A percentile compares a stretch with the other conserved stretches of the same genome.
phyloP scores from a whole-genome alignment of 2,113 vertebrate species.

The Chunga burmeisteri region DNA sequence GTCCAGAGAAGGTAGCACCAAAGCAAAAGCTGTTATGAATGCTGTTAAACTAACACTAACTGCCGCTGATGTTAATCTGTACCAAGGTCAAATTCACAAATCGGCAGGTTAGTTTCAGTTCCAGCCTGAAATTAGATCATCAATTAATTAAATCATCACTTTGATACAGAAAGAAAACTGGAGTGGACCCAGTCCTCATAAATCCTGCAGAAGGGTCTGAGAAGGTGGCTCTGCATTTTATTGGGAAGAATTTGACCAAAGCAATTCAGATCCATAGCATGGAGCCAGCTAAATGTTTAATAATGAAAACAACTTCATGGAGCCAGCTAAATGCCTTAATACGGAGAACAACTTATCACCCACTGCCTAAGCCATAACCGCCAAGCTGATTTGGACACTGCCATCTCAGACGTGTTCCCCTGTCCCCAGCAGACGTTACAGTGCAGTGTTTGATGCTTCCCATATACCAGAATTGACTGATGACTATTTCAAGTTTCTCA shows the following conservation, averaged over 20 bases:
- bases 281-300: not conserved
- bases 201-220: not conserved
- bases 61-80: not conserved
- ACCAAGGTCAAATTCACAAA: conserved; percentile 33
- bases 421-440: not conserved
- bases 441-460: not conserved
- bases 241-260: not conserved
- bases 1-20: not conserved
- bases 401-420: not conserved
- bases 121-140: conserved; percentile 35
- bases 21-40: not conserved
- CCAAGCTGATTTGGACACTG: not conserved
- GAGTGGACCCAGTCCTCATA: not conserved
- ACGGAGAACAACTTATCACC: not conserved
- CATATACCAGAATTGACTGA: not conserved
- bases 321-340: not conserved
- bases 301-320: not conserved
- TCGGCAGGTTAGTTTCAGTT: not conserved
- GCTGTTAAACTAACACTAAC: not conserved
- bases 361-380: not conserved
- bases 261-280: not conserved
- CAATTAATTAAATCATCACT: conserved; percentile 54
- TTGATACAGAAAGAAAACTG: conserved; percentile 4
- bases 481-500: not conserved
- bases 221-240: not conserved